Evolutionary conservation across 2,113 vertebrate species (phyloP).

Genomic region (Scomber scombrus): DNA sequence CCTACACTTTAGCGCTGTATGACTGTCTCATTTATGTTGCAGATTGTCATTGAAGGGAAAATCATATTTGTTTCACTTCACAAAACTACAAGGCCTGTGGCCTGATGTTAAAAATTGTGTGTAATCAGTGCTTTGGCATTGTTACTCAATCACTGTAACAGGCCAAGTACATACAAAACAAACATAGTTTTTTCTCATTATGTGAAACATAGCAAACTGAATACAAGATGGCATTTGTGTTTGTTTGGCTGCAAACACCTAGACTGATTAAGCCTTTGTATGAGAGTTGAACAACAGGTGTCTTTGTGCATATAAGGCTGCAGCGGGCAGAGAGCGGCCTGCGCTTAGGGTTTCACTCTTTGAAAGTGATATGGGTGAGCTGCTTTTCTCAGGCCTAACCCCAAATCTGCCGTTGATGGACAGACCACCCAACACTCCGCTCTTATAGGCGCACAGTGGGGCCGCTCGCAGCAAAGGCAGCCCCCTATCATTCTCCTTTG

Average conservation of each 20-base stretch:
- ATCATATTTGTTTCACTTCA: conserved; percentile 44
- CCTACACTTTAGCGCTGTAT: conserved; percentile 15
- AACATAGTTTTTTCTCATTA: conserved; percentile 44
- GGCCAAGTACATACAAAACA: conserved; percentile 46
- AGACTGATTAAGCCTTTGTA: conserved; percentile 77
- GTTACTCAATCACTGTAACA: conserved; percentile 1
- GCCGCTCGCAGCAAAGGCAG: conserved; percentile 74
- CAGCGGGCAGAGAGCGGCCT: conserved; percentile 70
- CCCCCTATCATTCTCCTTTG: conserved; percentile 77
- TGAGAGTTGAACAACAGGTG: conserved; percentile 87
- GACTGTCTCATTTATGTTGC: conserved; percentile 25
- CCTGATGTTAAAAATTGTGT: conserved; percentile 35
- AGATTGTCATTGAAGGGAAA: conserved; percentile 27
- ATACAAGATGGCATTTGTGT: conserved; percentile 63
- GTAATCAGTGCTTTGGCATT: conserved; percentile 56
- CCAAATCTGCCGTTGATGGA: conserved; percentile 87
- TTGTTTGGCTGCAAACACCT: conserved; percentile 82
- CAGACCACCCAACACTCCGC: conserved; percentile 86
- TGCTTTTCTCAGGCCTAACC: conserved; percentile 86
- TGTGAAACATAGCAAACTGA: conserved; percentile 51
- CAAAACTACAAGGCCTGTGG: neutral
- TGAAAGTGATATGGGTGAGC: conserved; percentile 87
- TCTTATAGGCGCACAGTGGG: conserved; percentile 79
- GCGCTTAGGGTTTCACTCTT: conserved; percentile 85
- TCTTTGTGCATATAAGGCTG: conserved; percentile 83